Conservation (phyloP, 2,888 invertebrate genomes). For the Gymnoscelis rufifasciata region DNA sequence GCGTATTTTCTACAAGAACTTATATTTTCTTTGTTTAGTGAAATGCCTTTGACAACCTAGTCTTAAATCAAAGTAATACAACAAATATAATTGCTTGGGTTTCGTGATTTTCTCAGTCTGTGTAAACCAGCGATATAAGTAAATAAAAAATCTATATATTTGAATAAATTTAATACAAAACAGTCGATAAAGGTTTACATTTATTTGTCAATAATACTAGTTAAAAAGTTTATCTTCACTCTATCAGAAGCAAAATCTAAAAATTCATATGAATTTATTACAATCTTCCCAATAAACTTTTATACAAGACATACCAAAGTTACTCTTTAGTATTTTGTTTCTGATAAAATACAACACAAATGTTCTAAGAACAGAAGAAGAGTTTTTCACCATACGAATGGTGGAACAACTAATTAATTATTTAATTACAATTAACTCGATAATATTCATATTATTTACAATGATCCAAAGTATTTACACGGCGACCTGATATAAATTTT, state of each 20-base stretch:
- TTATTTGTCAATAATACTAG: conserved; percentile 67
- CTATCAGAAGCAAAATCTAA: conserved; percentile 28
- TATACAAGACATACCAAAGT: no score
- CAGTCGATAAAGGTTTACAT: conserved; percentile 64
- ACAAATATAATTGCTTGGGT: no score
- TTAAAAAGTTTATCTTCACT: conserved; percentile 41
- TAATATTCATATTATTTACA: conserved; percentile 55
- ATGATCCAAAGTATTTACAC: conserved; percentile 68
- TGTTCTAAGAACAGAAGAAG: conserved; percentile 69
- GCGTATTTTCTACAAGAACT: no score
- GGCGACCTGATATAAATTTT: conserved; percentile 59
- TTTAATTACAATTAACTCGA: conserved; percentile 35
- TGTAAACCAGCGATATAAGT: conserved; percentile 9
- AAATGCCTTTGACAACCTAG: no score
- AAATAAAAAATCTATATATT: conserved; percentile 14
- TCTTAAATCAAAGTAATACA: no score
- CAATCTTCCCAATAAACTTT: neutral
- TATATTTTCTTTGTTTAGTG: no score
- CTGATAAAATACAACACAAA: conserved; percentile 34
- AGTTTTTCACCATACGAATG: conserved; percentile 59
- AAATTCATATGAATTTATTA: neutral
- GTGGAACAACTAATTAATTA: conserved; percentile 45
- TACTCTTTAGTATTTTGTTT: no score
- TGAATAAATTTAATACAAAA: conserved; percentile 41
- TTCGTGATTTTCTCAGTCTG: conserved; percentile 10